A percentile compares a stretch with the other conserved stretches of the same genome.
These are phyloP conservation scores for Rhopalosiphum padi DNA, from an alignment of 1,140 invertebrate species.

Conservation along the genomic window DNA sequence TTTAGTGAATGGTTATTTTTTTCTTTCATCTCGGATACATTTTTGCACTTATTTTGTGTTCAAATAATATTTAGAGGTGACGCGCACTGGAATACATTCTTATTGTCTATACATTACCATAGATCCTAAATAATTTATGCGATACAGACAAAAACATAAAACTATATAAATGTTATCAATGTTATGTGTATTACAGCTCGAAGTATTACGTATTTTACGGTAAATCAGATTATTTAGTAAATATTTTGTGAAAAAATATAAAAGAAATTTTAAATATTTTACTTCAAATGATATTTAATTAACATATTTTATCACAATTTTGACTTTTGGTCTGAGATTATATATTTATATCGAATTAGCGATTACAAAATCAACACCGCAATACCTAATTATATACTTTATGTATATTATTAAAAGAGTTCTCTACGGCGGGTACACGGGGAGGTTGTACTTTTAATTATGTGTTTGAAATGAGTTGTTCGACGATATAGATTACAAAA, in stretches of 20 bases:
- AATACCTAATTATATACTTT: neutral
- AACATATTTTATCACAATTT: too few species aligned
- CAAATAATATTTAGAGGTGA: neutral
- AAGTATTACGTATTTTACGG: neutral
- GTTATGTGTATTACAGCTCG: neutral
- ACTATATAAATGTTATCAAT: neutral
- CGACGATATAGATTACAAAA: neutral
- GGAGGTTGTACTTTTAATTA: neutral
- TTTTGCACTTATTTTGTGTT: neutral
- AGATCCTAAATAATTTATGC: neutral
- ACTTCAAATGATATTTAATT: too few species aligned
- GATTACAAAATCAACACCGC: neutral
- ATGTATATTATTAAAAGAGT: neutral
- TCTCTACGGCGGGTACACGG: neutral
- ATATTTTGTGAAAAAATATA: too few species aligned
- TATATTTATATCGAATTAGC: neutral
- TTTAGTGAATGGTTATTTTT: neutral
- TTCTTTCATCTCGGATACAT: neutral
- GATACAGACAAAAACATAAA: neutral
- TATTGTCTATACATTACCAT: too few species aligned
- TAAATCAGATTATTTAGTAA: neutral
- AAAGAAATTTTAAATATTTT: too few species aligned
- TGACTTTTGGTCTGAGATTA: too few species aligned
- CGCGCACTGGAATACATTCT: too few species aligned
- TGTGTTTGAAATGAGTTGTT: neutral